Evolutionary conservation across 1,140 invertebrate genomes (phyloP), one percentile per base, ranked within the genome.

Genomic region (Hycleus phaleratus): DNA sequence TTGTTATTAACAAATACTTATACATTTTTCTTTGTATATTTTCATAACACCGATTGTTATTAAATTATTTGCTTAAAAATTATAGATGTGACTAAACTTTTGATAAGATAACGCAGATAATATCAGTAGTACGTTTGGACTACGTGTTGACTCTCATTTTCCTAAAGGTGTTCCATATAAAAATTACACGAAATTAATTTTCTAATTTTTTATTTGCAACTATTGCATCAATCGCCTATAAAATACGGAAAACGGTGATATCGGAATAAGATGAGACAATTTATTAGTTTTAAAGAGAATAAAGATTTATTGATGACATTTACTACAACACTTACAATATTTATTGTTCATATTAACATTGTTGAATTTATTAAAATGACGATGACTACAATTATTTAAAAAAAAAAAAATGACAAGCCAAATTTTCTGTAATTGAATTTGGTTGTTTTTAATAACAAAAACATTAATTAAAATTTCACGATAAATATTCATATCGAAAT

Each of bases 261-360:
- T 32, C 32, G 7, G 7, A 32, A 32, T 7, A 7, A 32, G 32
- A 32, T 32, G 12, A 18, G 18, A 18, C 11, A 46, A 46, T 47
- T 47, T 12, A 49, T 39, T 26, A 12, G 32, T 9, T 10, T 11
- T 50, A 45, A 53, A 38, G 44, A 46, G 51, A 53, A 53, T 53
- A 53, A 53, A 53, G 43, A 42, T 45, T 53, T 53, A 46, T 46
- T 53, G 44, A 53, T 53, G 51, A 53, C 51, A 53, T 12, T 45
- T 40, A 53, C 42, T 53, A 53, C 50, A 53, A 53, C 51, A 53
- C 51, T 53, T 53, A 53, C 46, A 53, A 53, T 53, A 53, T 42
- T 53, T 53, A 53, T 53, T 53, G 51, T 53, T 53, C 51, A 44
- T 53, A 53, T 26, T 53, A 53, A 53, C 51, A 53, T 53, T 45